Evolutionary conservation across 2,888 invertebrate species (phyloP).

Genomic region (Elegia similella): DNA sequence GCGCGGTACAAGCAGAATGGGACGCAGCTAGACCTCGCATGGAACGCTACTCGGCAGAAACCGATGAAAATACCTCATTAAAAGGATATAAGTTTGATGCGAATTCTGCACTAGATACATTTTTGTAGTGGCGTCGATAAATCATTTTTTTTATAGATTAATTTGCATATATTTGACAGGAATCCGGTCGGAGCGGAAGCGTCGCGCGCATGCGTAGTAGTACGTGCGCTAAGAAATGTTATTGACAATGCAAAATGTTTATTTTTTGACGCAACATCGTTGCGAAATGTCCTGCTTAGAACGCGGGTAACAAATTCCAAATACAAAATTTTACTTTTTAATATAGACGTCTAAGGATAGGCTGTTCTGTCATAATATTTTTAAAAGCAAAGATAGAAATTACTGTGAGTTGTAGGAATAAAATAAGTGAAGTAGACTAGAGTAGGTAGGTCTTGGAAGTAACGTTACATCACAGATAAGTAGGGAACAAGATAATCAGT

Average conservation of each 20-base stretch:
- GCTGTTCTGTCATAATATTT: neutral
- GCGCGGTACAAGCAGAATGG: slow-evolving; percentile 66
- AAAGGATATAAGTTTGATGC: slow-evolving; percentile 33
- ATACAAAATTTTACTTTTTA: slow-evolving; percentile 9
- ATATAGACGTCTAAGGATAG: neutral
- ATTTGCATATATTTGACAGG: slow-evolving; percentile 81
- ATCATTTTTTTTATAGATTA: slow-evolving; percentile 73
- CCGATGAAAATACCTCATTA: slow-evolving; percentile 26
- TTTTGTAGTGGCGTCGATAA: slow-evolving; percentile 53
- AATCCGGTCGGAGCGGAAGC: slow-evolving; percentile 40
- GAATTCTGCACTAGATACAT: slow-evolving; percentile 45
- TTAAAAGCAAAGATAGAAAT: neutral
- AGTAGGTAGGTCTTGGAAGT: neutral
- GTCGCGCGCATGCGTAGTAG: slow-evolving; percentile 67
- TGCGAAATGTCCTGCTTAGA: slow-evolving; percentile 38
- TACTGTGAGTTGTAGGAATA: neutral
- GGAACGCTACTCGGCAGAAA: slow-evolving; percentile 18
- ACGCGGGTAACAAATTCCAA: slow-evolving; percentile 8
- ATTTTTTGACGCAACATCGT: slow-evolving; percentile 64
- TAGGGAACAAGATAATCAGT: slow-evolving; percentile 64
- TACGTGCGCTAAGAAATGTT: slow-evolving; percentile 52
- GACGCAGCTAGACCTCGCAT: slow-evolving; percentile 47
- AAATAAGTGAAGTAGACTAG: neutral
- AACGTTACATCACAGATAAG: slow-evolving; percentile 21
- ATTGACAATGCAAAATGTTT: slow-evolving; percentile 81